These are phyloP conservation scores for Catharus fuscescens DNA, from an alignment of 2,113 vertebrate species.

Conservation along the genomic window DNA sequence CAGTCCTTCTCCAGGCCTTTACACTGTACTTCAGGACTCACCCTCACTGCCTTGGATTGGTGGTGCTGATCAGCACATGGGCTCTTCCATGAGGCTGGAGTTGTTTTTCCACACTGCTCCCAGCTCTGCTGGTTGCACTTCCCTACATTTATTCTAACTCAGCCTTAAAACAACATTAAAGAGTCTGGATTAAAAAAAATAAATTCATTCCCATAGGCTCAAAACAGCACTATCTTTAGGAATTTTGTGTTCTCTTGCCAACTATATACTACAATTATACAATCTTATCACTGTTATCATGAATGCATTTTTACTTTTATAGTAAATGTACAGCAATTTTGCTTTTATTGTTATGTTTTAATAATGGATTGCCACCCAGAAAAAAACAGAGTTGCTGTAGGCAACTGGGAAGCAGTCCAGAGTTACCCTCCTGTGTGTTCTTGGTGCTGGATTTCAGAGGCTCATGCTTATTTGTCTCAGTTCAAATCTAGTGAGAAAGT, in stretches of 20 bases:
- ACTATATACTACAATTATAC: not conserved
- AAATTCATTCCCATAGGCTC: not conserved
- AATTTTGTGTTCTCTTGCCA: conserved; percentile 33
- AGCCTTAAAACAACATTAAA: conserved; percentile 15
- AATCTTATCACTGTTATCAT: conserved; percentile 16
- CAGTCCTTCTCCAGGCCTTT: not conserved
- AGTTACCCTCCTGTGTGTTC: conserved; percentile 48
- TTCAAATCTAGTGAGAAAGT: conserved; percentile 22
- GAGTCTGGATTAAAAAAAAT: not conserved
- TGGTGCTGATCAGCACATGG: not conserved
- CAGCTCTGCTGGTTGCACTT: not conserved
- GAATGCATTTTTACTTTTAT: not conserved
- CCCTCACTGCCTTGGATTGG: not conserved
- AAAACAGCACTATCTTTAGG: not conserved
- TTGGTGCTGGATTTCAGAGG: not conserved
- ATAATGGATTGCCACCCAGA: conserved; percentile 41
- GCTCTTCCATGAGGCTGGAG: not conserved
- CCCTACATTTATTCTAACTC: not conserved
- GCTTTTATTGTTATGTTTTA: conserved; percentile 36
- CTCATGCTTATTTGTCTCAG: not conserved
- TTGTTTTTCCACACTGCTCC: not conserved
- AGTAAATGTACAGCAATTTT: not conserved
- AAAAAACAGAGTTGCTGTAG: conserved; percentile 33
- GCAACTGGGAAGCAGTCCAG: conserved; percentile 51
- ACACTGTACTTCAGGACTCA: not conserved